Conservation (phyloP, 2,888 invertebrate genomes). For the Drosophila helvetica region DNA sequence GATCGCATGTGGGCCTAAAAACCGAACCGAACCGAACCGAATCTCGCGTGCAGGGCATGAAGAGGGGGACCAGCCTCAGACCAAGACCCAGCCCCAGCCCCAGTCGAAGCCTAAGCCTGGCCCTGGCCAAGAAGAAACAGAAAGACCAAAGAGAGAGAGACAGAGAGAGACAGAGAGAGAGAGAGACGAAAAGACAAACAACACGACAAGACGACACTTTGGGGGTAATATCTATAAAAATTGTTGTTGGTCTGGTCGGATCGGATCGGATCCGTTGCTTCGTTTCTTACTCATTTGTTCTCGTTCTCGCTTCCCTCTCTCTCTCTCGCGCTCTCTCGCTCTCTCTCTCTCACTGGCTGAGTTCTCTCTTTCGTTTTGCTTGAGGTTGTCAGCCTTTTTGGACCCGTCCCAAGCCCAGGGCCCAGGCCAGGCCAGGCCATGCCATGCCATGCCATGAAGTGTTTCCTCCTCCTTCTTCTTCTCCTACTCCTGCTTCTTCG, state of each 20-base stretch:
- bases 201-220: constrained; percentile 71
- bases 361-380: constrained; percentile 20
- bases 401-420: constrained; percentile 54
- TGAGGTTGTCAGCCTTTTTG: constrained; percentile 81
- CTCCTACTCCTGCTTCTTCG: background rate
- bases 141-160: constrained; percentile 6
- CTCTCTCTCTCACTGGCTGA: constrained; percentile 10
- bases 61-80: constrained; percentile 17
- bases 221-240: constrained; percentile 75
- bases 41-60: constrained; percentile 63
- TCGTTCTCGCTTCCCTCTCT: constrained; percentile 14
- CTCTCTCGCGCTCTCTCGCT: background rate
- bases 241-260: constrained; percentile 41
- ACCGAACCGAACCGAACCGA: background rate
- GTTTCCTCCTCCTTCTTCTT: constrained; percentile 1
- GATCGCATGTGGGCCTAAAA: constrained; percentile 19
- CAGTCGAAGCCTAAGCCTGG: constrained; percentile 33
- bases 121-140: constrained; percentile 51
- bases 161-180: constrained; percentile 4
- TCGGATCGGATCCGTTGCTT: constrained; percentile 2
- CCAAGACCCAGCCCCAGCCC: constrained; percentile 11
- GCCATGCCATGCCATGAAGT: background rate
- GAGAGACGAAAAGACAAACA: constrained; percentile 21
- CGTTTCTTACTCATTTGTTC: background rate
- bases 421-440: constrained; percentile 40